phyloP scores from a whole-genome alignment of 1,140 invertebrate species.

The Nixonia krombeini region DNA sequence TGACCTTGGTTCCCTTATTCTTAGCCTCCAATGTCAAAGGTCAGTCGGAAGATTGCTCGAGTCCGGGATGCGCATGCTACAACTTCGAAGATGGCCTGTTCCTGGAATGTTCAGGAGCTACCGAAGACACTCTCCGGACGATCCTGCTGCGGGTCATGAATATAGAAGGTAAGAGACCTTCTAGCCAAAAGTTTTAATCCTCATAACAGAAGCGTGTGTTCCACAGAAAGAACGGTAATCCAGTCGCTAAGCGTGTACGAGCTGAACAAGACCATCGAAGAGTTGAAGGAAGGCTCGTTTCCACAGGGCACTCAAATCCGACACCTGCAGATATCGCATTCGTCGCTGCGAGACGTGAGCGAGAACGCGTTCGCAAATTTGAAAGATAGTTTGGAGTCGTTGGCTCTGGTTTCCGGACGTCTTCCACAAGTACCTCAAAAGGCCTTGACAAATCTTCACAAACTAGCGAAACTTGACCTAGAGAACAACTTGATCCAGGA shows the following conservation, averaged over 20 bases:
- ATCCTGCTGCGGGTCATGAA: conserved; percentile 66
- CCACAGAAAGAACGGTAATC: conserved; percentile 68
- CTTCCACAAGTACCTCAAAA: conserved; percentile 86
- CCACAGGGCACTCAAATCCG: conserved; percentile 79
- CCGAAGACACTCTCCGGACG: conserved; percentile 72
- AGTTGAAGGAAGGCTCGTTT: conserved; percentile 80
- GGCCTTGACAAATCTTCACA: conserved; percentile 81
- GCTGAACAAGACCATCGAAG: conserved; percentile 83
- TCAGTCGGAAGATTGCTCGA: conserved; percentile 58
- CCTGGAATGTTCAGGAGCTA: conserved; percentile 87
- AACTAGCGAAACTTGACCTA: conserved; percentile 83
- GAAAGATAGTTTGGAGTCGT: conserved; percentile 83
- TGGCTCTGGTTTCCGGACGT: conserved; percentile 85
- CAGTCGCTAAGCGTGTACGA: conserved; percentile 91
- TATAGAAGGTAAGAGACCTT: conserved; percentile 35
- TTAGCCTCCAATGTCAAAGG: conserved; percentile 21
- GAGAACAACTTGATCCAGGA: conserved; percentile 88
- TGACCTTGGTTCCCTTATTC: conserved; percentile 41
- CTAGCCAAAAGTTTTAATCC: no score
- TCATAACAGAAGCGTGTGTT: not conserved
- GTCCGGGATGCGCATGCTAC: conserved; percentile 84
- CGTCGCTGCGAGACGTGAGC: conserved; percentile 80
- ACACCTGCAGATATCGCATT: conserved; percentile 87
- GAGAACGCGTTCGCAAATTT: conserved; percentile 83
- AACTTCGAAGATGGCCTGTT: conserved; percentile 91